Conservation (phyloP, 2,888 invertebrate species). For the Troglohyphantes excavatus region DNA sequence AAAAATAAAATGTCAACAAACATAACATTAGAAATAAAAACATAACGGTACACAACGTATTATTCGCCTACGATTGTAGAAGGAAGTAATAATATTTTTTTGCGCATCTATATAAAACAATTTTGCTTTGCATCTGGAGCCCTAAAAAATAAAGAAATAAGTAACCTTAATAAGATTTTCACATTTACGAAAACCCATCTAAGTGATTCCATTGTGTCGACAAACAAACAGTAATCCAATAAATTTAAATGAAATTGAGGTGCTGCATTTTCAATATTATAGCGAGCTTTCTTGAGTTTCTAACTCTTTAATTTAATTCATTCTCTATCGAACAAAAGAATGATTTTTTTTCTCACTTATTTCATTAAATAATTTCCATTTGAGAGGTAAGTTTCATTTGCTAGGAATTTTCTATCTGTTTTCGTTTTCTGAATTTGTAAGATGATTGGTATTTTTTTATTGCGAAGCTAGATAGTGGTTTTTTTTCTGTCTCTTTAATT, state of each 20-base stretch:
- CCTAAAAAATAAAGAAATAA: constrained; percentile 10
- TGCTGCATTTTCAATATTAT: constrained; percentile 8
- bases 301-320: constrained; percentile 43
- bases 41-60: too few species aligned
- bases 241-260: constrained; percentile 69
- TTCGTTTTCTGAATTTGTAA: too few species aligned
- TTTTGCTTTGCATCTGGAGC: too few species aligned
- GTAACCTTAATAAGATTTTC: constrained; percentile 55
- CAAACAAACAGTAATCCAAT: constrained; percentile 65
- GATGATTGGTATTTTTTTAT: too few species aligned
- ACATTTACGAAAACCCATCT: constrained; percentile 32
- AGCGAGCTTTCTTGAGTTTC: background rate
- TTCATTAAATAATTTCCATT: constrained; percentile 4
- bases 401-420: too few species aligned
- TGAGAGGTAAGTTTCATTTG: background rate
- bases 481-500: too few species aligned
- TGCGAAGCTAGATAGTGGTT: too few species aligned
- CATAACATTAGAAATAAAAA: too few species aligned
- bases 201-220: background rate
- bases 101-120: too few species aligned
- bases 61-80: too few species aligned
- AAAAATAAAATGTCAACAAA: too few species aligned
- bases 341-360: constrained; percentile 5
- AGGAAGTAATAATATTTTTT: too few species aligned
- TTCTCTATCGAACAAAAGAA: constrained; percentile 16